Conservation (phyloP, 2,888 invertebrate species). For the Pammene aurita region DNA sequence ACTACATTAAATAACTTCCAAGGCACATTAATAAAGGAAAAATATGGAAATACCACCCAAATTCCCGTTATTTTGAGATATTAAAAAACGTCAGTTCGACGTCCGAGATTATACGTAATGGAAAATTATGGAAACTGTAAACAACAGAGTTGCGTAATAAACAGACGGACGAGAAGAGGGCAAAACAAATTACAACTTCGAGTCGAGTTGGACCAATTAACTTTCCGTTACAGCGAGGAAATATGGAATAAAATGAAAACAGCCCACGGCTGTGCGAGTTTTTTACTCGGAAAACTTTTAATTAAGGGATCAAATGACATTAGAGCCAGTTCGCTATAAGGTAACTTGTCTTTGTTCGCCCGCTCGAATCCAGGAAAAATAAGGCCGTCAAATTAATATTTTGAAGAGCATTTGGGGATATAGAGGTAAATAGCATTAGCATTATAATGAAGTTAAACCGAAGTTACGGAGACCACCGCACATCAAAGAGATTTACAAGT, state of each 20-base stretch:
- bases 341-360: constrained; percentile 71
- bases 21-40: constrained; percentile 9
- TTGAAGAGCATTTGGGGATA: constrained; percentile 21
- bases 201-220: constrained; percentile 80
- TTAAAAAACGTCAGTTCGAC: constrained; percentile 31
- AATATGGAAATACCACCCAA: constrained; percentile 8
- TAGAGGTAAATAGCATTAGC: constrained; percentile 26
- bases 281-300: constrained; percentile 78
- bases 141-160: constrained; percentile 70
- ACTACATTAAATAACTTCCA: not conserved
- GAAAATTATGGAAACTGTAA: constrained; percentile 60
- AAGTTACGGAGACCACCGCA: not conserved
- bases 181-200: constrained; percentile 80
- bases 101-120: constrained; percentile 48
- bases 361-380: constrained; percentile 54
- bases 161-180: constrained; percentile 71
- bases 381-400: constrained; percentile 23
- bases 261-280: constrained; percentile 66
- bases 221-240: constrained; percentile 78
- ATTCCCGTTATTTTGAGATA: constrained; percentile 7
- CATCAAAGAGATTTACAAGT: not conserved
- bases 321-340: constrained; percentile 75
- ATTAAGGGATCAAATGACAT: constrained; percentile 83
- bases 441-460: constrained; percentile 29
- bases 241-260: constrained; percentile 81